Evolutionary conservation across 2,797 vertebrate genomes (phyloP).

Genomic region (Huso huso): DNA sequence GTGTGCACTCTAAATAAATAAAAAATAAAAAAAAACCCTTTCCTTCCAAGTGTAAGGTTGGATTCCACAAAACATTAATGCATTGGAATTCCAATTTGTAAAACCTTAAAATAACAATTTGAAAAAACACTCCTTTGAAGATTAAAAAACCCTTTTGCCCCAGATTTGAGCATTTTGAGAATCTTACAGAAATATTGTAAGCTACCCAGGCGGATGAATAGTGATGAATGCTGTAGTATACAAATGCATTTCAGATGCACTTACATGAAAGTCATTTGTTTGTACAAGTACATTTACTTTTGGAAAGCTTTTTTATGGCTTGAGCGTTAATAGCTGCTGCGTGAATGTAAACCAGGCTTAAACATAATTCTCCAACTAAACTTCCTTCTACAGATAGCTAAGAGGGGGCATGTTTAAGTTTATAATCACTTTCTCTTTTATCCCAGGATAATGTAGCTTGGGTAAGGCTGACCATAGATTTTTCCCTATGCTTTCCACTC

Average conservation of each 20-base stretch:
- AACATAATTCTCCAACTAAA: slow-evolving; percentile 55
- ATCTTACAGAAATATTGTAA: slow-evolving; percentile 13
- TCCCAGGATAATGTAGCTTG: slow-evolving; percentile 83
- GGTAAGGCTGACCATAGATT: slow-evolving; percentile 55
- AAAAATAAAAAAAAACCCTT: too few species aligned
- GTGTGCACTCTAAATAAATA: too few species aligned
- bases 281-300: slow-evolving; percentile 6
- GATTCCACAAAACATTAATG: too few species aligned
- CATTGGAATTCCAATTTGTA: too few species aligned
- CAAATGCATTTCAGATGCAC: slow-evolving; percentile 1
- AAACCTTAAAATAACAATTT: too few species aligned
- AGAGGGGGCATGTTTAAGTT: slow-evolving; percentile 53
- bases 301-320: slow-evolving; percentile 13
- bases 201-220: not conserved
- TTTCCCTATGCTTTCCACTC: slow-evolving; percentile 80
- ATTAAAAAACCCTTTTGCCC: slow-evolving; percentile 13
- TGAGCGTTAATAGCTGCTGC: slow-evolving; percentile 36
- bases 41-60: too few species aligned
- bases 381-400: slow-evolving; percentile 48
- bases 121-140: not conserved
- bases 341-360: slow-evolving; percentile 50
- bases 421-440: slow-evolving; percentile 68
- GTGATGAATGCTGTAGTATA: slow-evolving; percentile 9
- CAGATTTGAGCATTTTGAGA: slow-evolving; percentile 6
- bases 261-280: slow-evolving; percentile 20